phyloP scores from a whole-genome alignment of 2,797 vertebrate genomes.

The Notamacropus eugenii region DNA sequence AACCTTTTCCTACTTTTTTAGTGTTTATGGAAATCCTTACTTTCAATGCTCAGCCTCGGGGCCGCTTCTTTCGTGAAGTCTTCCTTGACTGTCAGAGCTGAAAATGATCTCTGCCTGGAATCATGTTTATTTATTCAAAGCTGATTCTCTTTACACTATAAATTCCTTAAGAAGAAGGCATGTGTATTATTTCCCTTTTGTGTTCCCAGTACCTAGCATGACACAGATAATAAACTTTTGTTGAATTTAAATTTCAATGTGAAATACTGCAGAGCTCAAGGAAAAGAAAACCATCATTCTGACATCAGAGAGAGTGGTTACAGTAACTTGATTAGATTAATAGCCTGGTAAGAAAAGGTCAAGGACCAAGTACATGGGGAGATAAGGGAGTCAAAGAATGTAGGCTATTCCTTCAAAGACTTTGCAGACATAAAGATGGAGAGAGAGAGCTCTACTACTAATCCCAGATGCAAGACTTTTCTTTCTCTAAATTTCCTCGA shows the following conservation, averaged over 20 bases:
- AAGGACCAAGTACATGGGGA: neutral
- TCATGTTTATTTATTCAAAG: neutral
- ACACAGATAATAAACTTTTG: neutral
- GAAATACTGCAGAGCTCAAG: neutral
- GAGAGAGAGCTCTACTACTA: neutral
- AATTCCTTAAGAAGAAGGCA: neutral
- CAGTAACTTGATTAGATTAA: neutral
- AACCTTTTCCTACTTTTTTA: neutral
- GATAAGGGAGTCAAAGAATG: neutral
- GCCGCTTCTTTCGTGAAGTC: neutral
- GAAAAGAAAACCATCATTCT: neutral
- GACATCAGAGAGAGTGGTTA: neutral
- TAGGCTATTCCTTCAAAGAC: neutral
- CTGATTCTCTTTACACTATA: neutral
- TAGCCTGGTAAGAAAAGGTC: neutral
- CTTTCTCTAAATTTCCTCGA: neutral
- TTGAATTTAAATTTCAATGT: neutral
- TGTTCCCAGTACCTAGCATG: neutral
- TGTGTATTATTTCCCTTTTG: neutral
- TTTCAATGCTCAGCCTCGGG: neutral
- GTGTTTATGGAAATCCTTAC: neutral
- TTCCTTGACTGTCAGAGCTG: neutral
- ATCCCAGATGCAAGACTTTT: neutral
- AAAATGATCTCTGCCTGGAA: neutral
- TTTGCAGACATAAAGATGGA: neutral